phyloP scores from a whole-genome alignment of 2,888 invertebrate genomes.

The Palloptera scutellata region DNA sequence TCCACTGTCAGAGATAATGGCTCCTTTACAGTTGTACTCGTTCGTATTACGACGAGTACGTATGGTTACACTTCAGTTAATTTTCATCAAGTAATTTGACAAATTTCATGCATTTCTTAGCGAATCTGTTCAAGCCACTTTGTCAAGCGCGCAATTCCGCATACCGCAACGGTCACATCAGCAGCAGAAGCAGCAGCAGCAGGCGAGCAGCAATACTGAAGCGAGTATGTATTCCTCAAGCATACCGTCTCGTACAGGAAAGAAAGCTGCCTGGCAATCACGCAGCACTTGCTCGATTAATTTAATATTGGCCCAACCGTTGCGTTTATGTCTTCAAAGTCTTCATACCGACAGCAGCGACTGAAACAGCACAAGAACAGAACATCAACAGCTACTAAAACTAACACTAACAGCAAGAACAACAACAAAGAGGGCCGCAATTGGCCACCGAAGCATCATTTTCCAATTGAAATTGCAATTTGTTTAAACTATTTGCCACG shows the following conservation, averaged over 20 bases:
- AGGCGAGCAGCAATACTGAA: conserved; percentile 5
- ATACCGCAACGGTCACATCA: conserved; percentile 28
- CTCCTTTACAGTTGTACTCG: conserved; percentile 13
- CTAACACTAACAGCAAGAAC: conserved; percentile 1
- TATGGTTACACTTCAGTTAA: conserved; percentile 20
- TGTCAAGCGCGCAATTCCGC: conserved; percentile 52
- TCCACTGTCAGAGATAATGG: conserved; percentile 15
- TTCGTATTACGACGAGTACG: not conserved
- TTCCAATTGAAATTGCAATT: conserved; percentile 46
- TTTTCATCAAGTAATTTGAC: conserved; percentile 33
- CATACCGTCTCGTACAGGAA: not conserved
- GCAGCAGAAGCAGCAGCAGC: conserved; percentile 6
- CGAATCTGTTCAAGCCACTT: conserved; percentile 44
- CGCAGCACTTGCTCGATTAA: conserved; percentile 31
- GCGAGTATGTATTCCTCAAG: conserved; percentile 1
- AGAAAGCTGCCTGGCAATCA: no score
- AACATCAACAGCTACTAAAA: not conserved
- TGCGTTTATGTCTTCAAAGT: conserved; percentile 32
- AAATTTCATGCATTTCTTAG: conserved; percentile 35
- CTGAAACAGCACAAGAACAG: conserved; percentile 9
- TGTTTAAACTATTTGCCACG: conserved; percentile 47
- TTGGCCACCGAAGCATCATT: conserved; percentile 29
- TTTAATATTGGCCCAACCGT: conserved; percentile 25
- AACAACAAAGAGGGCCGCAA: conserved; percentile 17
- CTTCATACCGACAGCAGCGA: conserved; percentile 16